Evolutionary conservation across 1,140 invertebrate genomes (phyloP).

Genomic region (Trachelipus rathkii): DNA sequence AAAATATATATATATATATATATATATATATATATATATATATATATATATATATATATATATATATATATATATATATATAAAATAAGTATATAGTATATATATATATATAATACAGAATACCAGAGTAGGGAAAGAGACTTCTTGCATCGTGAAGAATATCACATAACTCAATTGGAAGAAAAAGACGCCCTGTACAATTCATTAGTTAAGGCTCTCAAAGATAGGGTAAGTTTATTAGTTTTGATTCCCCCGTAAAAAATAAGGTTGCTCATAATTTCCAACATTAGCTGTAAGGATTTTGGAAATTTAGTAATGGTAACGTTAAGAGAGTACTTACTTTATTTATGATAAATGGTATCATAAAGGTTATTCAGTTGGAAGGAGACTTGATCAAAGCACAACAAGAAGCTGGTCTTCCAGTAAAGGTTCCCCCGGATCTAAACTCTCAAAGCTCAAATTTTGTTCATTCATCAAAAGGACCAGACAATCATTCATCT

Average conservation of each 20-base stretch:
- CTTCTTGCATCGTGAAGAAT: slow-evolving; percentile 69
- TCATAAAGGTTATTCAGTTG: slow-evolving; percentile 57
- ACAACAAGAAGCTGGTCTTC: slow-evolving; percentile 78
- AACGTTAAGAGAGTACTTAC: no score
- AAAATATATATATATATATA: no score
- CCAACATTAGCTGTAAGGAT: no score
- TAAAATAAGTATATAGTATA: no score
- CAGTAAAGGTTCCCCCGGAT: slow-evolving; percentile 68
- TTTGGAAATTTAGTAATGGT: no score
- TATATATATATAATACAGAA: no score
- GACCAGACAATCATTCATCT: background rate
- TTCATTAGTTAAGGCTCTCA: slow-evolving; percentile 75
- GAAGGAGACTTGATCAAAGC: slow-evolving; percentile 71
- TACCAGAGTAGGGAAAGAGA: no score
- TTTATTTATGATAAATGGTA: no score
- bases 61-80: no score
- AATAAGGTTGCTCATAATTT: background rate
- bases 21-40: no score
- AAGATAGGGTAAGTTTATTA: slow-evolving; percentile 64
- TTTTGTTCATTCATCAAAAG: background rate
- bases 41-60: no score
- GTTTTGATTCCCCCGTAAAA: background rate
- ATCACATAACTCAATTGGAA: slow-evolving; percentile 77
- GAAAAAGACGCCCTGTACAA: slow-evolving; percentile 65
- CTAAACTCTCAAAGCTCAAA: slow-evolving; percentile 13